These are phyloP conservation scores for Protophormia terraenovae DNA, from an alignment of 2,888 invertebrate genomes.

Conservation along the genomic window DNA sequence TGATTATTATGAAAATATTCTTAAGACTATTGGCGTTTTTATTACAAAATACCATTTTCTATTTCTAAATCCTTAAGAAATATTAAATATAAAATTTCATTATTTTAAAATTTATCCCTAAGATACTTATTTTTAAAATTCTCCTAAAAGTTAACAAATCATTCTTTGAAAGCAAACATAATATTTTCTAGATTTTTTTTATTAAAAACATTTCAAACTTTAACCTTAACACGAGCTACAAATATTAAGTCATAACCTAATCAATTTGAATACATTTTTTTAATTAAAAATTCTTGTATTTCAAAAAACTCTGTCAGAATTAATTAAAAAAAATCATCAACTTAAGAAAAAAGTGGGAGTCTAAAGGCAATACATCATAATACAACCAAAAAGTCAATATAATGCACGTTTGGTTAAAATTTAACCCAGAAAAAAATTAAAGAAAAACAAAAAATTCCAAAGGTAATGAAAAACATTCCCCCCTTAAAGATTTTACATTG, in stretches of 20 bases:
- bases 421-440: slow-evolving; percentile 7
- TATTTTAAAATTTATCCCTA: too few species aligned
- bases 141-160: too few species aligned
- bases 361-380: slow-evolving; percentile 5
- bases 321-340: slow-evolving; percentile 57
- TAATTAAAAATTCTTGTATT: slow-evolving; percentile 50
- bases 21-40: too few species aligned
- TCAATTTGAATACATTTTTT: slow-evolving; percentile 44
- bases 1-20: too few species aligned
- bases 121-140: too few species aligned
- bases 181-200: neutral
- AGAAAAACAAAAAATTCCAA: slow-evolving; percentile 33
- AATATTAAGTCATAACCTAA: slow-evolving; percentile 7
- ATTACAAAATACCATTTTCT: too few species aligned
- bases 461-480: slow-evolving; percentile 52
- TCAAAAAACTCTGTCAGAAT: slow-evolving; percentile 21
- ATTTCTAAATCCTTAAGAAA: too few species aligned
- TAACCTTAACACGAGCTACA: slow-evolving; percentile 42
- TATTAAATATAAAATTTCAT: too few species aligned
- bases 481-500: slow-evolving; percentile 38
- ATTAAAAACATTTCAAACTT: slow-evolving; percentile 46
- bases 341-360: neutral
- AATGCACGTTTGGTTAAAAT: neutral
- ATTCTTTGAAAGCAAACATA: too few species aligned
- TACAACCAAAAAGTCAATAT: neutral